These are phyloP conservation scores for Chesias legatella DNA, from an alignment of 2,888 invertebrate species.

Conservation along the genomic window DNA sequence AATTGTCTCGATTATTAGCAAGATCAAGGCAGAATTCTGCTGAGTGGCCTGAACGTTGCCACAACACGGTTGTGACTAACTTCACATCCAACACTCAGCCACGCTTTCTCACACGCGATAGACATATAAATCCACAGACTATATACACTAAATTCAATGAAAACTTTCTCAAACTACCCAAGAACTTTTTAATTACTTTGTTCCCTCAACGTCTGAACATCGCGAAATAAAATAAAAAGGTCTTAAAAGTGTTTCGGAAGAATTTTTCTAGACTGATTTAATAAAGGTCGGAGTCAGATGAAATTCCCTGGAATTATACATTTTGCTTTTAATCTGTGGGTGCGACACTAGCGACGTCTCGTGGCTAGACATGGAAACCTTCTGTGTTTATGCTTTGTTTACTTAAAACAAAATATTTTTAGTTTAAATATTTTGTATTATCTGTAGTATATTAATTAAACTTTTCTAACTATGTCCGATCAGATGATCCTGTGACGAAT, in stretches of 20 bases:
- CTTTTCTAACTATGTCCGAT: too few relatives aligned
- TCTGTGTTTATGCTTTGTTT: constrained; percentile 33
- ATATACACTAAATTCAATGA: constrained; percentile 28
- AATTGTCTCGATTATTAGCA: too few relatives aligned
- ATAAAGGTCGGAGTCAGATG: constrained; percentile 23
- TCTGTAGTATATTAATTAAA: too few relatives aligned
- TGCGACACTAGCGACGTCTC: background rate
- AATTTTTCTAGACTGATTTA: constrained; percentile 34
- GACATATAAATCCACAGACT: constrained; percentile 24
- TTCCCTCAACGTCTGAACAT: constrained; percentile 45
- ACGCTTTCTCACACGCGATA: constrained; percentile 22
- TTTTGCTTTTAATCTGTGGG: constrained; percentile 15
- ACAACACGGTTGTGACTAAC: too few relatives aligned
- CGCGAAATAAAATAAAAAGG: constrained; percentile 40
- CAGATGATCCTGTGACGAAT: too few relatives aligned
- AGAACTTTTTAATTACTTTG: constrained; percentile 59
- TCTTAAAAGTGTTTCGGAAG: constrained; percentile 34
- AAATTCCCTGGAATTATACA: constrained; percentile 25
- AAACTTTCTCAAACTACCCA: constrained; percentile 44
- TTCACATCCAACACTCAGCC: too few relatives aligned
- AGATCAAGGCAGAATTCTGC: too few relatives aligned
- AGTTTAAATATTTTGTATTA: constrained; percentile 12
- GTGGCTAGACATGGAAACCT: constrained; percentile 25
- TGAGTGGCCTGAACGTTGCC: too few relatives aligned
- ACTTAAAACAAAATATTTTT: too few relatives aligned